phyloP scores from a whole-genome alignment of 1,140 invertebrate genomes.

The Camponotus vicinus region DNA sequence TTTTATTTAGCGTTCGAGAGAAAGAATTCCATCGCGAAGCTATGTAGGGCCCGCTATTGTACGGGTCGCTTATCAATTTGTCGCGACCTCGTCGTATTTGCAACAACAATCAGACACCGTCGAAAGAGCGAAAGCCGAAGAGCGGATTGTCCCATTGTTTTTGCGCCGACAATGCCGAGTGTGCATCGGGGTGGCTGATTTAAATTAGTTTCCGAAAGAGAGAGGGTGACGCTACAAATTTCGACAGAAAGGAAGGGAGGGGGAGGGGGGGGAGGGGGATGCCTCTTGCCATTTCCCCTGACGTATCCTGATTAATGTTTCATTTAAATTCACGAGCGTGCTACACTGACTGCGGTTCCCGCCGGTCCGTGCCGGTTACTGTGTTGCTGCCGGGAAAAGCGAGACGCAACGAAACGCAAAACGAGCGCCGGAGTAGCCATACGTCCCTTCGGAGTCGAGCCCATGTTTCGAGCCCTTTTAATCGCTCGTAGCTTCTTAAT shows the following conservation, averaged over 20 bases:
- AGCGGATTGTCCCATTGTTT: slow-evolving; percentile 66
- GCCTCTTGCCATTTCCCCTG: slow-evolving; percentile 66
- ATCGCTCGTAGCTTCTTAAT: slow-evolving; percentile 51
- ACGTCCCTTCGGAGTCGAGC: slow-evolving; percentile 40
- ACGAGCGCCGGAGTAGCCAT: background rate
- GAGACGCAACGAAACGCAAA: slow-evolving; percentile 28
- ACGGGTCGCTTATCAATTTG: slow-evolving; percentile 52
- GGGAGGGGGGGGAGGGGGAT: background rate
- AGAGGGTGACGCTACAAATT: slow-evolving; percentile 64
- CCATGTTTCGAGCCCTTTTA: slow-evolving; percentile 4
- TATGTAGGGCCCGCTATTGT: slow-evolving; percentile 29
- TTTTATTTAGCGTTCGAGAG: slow-evolving; percentile 20
- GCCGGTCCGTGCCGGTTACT: background rate
- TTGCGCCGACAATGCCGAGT: slow-evolving; percentile 48
- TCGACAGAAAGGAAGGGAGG: slow-evolving; percentile 2
- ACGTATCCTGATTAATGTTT: slow-evolving; percentile 70
- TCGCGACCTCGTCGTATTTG: slow-evolving; percentile 42
- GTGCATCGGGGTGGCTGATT: slow-evolving; percentile 53
- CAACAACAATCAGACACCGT: slow-evolving; percentile 43
- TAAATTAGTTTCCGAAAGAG: slow-evolving; percentile 65
- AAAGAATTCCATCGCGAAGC: slow-evolving; percentile 5
- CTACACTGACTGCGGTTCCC: slow-evolving; percentile 15
- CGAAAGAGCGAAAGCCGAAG: slow-evolving; percentile 10
- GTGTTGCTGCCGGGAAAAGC: slow-evolving; percentile 20
- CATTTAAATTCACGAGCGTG: slow-evolving; percentile 67